Percentiles rank a stretch among this genome's conserved stretches.
Conservation (phyloP, 2,797 vertebrate species). For the Poeciliopsis paucimaculata region DNA sequence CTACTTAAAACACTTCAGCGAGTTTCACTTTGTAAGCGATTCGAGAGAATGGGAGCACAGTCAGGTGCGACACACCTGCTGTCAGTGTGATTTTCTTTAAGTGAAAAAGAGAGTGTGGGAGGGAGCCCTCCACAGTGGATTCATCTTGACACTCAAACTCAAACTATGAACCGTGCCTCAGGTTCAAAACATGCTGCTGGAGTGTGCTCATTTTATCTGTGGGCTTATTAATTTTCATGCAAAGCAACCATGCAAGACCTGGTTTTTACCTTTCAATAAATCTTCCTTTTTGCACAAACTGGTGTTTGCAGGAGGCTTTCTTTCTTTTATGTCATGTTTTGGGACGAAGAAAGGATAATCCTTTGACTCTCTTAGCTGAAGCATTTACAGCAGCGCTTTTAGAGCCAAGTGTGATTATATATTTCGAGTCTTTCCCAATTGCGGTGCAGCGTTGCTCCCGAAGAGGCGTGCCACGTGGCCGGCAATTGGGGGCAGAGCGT, state of each 20-base stretch:
- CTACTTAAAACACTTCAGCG: constrained; percentile 1
- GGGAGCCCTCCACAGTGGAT: constrained; percentile 20
- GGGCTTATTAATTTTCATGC: constrained; percentile 45
- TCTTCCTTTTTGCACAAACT: constrained; percentile 10
- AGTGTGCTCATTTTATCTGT: constrained; percentile 40
- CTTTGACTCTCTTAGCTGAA: constrained; percentile 25
- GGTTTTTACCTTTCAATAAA: not conserved
- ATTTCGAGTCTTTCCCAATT: constrained; percentile 56
- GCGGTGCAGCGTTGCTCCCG: constrained; percentile 64
- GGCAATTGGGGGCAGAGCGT: constrained; percentile 68
- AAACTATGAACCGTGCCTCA: constrained; percentile 45
- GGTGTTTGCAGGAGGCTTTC: not conserved
- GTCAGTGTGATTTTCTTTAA: constrained; percentile 25
- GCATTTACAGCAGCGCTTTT: constrained; percentile 25
- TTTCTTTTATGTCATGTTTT: not conserved
- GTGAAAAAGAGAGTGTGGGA: not conserved
- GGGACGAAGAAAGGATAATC: not conserved
- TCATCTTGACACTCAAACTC: constrained; percentile 38
- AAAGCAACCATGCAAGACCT: constrained; percentile 32
- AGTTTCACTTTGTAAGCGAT: constrained; percentile 23
- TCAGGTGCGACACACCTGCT: constrained; percentile 43
- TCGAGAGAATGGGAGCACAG: not conserved
- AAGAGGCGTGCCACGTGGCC: constrained; percentile 69
- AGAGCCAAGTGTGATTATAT: constrained; percentile 65
- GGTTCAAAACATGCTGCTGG: constrained; percentile 44